Evolutionary conservation across 2,113 vertebrate species (phyloP), one percentile per base, ranked within the genome.

Genomic region (Pelodiscus sinensis): DNA sequence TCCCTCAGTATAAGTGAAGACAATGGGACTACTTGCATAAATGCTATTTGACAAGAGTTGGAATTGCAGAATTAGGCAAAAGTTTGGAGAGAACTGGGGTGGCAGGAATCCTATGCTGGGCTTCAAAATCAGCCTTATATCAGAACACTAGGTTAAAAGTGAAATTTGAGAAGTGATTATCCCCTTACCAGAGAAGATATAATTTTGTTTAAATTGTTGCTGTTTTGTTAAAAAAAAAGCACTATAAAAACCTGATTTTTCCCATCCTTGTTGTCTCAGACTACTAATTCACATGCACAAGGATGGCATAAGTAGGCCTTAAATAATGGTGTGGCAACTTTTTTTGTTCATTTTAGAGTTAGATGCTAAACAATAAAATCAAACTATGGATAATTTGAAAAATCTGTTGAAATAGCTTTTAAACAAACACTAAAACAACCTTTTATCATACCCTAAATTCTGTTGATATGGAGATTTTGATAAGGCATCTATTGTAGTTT

Each of bases 71-170:
- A 82, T 51, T 84, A 81, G 56, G 83, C 9, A 22, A 5, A 4
- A 50, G 82, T 50, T 85, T 94, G 38, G n/a, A 91, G 77, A 91
- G 86, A 15, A 77, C 22, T 51, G 0, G 2, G 77, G 9, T 44
- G 44, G 44, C 44, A 4, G 78, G 5, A 82, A 80, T 4, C 54
- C 84, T 24, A 35, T 75, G 18, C 71, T 24, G 62, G 60, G 86
- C 25, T 75, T 87, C 9, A 83, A 85, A 82, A 90, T 92, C 18
- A 85, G 62, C 85, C 21, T 90, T 89, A 89, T 73, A 84, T 84
- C 75, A 71, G 31, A 89, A 65, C 89, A 84, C 82, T 89, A 86
- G 1, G 82, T 90, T 86, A 0, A 71, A 88, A 89, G 52, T 5
- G 73, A 58, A 88, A 82, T 92, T 24, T 65, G 51, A 15, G 15